phyloP scores from a whole-genome alignment of 2,888 invertebrate species.

The Acanthosepion pharaonis region DNA sequence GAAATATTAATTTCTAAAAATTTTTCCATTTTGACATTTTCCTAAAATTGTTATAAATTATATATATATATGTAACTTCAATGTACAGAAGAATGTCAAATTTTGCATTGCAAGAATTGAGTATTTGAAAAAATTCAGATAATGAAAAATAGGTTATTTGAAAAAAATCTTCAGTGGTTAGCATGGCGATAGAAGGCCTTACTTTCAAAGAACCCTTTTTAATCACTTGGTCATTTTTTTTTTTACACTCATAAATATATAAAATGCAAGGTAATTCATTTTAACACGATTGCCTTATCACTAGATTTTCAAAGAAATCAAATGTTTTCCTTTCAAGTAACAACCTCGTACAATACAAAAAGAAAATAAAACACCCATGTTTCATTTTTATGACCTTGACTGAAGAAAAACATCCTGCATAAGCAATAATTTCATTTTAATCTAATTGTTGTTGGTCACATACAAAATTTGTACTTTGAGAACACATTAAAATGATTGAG shows the following conservation, averaged over 20 bases:
- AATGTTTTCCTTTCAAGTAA: background rate
- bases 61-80: too few relatives aligned
- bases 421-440: conserved; percentile 7
- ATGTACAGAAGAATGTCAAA: too few relatives aligned
- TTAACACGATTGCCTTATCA: background rate
- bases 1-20: too few relatives aligned
- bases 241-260: background rate
- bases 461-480: background rate
- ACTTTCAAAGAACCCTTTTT: too few relatives aligned
- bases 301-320: background rate
- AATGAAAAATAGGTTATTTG: too few relatives aligned
- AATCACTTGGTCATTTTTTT: background rate
- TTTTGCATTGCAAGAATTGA: too few relatives aligned
- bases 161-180: too few relatives aligned
- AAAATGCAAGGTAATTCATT: background rate
- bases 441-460: conserved; percentile 5
- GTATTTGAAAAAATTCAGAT: too few relatives aligned
- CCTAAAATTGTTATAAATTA: too few relatives aligned
- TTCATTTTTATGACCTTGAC: background rate
- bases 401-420: background rate
- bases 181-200: too few relatives aligned
- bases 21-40: too few relatives aligned
- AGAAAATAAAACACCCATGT: background rate
- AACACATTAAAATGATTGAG: background rate
- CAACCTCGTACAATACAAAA: background rate